Percentiles rank a stretch among this genome's conserved stretches.
phyloP scores from a whole-genome alignment of 2,113 vertebrate species.

The Acinonyx jubatus region DNA sequence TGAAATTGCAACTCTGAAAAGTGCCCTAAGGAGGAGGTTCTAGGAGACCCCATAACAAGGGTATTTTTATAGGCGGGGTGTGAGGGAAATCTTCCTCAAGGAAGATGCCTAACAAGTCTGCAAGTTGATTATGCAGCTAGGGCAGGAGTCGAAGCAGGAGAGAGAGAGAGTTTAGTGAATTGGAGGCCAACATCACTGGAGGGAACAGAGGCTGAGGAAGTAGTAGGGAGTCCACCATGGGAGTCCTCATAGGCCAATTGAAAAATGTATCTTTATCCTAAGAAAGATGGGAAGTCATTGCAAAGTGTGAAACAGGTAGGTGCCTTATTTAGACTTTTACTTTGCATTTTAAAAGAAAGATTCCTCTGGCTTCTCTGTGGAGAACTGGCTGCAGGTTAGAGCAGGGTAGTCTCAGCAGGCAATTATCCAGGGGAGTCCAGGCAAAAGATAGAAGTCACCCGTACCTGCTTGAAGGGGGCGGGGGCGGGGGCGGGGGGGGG shows the following conservation, averaged over 20 bases:
- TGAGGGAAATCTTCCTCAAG: background rate
- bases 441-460: background rate
- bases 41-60: background rate
- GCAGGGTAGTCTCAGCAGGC: background rate
- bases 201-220: background rate
- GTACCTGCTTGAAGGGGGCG: background rate
- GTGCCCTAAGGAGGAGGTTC: background rate
- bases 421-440: background rate
- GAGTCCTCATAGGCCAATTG: fast-evolving
- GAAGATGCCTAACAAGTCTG: background rate
- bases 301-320: background rate
- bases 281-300: background rate
- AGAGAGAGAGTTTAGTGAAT: background rate
- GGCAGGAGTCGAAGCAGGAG: background rate
- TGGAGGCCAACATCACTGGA: background rate
- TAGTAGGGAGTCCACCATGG: background rate
- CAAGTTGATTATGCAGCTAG: background rate
- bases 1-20: background rate
- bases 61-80: background rate
- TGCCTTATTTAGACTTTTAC: background rate
- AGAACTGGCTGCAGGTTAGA: background rate
- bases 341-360: background rate
- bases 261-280: background rate
- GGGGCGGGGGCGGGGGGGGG: no score
- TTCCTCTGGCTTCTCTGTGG: background rate